Evolutionary conservation across 64 coral and sea anemone genomes (phyloP), one percentile per base, ranked within the genome.

Genomic region (Stichodactyla mertensii): DNA sequence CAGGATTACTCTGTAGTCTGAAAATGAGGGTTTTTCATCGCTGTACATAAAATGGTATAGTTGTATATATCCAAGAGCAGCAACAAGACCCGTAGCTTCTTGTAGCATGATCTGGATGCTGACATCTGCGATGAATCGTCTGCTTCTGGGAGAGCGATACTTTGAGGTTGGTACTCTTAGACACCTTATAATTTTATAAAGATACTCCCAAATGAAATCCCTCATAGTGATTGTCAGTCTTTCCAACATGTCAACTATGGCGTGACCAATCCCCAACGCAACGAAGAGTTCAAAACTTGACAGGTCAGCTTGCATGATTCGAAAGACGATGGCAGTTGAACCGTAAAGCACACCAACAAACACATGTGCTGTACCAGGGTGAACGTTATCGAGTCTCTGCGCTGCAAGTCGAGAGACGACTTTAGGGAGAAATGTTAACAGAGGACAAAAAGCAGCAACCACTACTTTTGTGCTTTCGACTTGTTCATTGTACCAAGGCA

Each of bases 261-360:
- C 93, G 56, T 94, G 92, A 14, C 66, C 88, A 28, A 94, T 15
- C 11, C 92, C 89, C 79, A 94, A 52, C 22, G 86, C 61, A 54
- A 94, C 54, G 62, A 94, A 94, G 20, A 94, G 57, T 18, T 62
- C 57, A 71, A 94, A 83, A 23, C 88, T 94, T 22, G 55, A 84
- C 11, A 94, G 85, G 31, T 94, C 86, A 2, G 93, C 93, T 60
- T 90, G 92, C 92, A 93, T 89, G 20, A 90, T 66, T 54, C 92
- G 61, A 51, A 93, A 93, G 24, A 79, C 78, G 22, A 93, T 90
- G 7, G 92, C 92, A 51, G 88, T 82, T 22, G 83, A 83, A 19
- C 84, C 88, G 83, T 84, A 91, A 0, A 91, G 36, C 36, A 88
- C 79, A 10, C 78, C 55, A 64, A 94, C 80, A 6, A 90, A 55